Evolutionary conservation across 2,113 vertebrate genomes (phyloP).

Genomic region (Crotophaga sulcirostris): DNA sequence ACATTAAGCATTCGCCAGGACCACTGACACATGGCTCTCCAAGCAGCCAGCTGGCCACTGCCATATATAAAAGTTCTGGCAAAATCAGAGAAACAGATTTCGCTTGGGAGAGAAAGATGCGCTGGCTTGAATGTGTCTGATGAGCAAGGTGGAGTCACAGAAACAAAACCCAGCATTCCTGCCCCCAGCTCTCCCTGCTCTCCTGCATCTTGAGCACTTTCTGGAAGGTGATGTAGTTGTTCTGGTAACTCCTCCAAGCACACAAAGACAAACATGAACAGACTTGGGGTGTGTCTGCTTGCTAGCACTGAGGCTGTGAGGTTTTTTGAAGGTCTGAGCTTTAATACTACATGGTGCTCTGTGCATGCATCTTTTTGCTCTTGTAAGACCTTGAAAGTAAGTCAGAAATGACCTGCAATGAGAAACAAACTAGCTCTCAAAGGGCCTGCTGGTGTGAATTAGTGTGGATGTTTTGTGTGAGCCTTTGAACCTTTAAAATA

Average conservation of each 20-base stretch:
- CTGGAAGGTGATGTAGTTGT: neutral
- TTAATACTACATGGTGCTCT: neutral
- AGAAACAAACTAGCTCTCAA: neutral
- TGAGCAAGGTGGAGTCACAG: conserved; percentile 27
- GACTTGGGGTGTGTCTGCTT: neutral
- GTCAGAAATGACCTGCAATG: neutral
- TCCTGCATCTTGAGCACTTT: neutral
- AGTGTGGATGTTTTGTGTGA: neutral
- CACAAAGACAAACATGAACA: neutral
- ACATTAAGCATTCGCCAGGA: conserved; percentile 60
- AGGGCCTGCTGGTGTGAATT: neutral
- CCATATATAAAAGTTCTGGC: conserved; percentile 65
- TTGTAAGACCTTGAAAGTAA: neutral
- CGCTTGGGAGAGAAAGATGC: conserved; percentile 24
- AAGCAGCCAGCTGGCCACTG: conserved; percentile 69
- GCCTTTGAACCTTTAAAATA: neutral
- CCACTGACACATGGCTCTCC: conserved; percentile 66
- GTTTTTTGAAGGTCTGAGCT: neutral
- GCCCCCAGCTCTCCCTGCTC: neutral
- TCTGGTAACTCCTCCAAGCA: neutral
- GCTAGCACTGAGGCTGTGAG: neutral
- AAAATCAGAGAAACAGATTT: conserved; percentile 61
- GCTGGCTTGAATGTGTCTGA: conserved; percentile 29
- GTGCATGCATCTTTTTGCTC: neutral
- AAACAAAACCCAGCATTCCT: neutral